A percentile compares a stretch with the other conserved stretches of the same genome.
phyloP scores from a whole-genome alignment of 2,113 vertebrate genomes.

The Galemys pyrenaicus region DNA sequence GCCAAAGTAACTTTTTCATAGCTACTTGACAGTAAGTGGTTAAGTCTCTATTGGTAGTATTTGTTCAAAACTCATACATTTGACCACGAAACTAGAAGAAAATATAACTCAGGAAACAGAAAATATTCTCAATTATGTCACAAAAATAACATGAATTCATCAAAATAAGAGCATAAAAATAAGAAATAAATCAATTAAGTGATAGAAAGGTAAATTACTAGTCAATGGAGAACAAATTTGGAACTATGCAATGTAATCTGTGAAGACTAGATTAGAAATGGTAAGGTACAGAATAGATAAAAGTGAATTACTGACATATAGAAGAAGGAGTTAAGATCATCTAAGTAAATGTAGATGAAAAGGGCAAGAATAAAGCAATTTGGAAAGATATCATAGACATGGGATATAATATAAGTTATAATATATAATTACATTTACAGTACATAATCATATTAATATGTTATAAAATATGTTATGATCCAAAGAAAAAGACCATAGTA shows the following conservation, averaged over 20 bases:
- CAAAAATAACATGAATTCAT: neutral
- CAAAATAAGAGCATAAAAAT: neutral
- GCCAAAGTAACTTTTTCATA: neutral
- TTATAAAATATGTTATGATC: neutral
- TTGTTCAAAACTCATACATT: neutral
- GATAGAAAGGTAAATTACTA: slow-evolving; percentile 23
- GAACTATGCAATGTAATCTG: neutral
- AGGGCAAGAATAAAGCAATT: neutral
- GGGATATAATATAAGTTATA: neutral
- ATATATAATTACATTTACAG: neutral
- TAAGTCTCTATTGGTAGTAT: neutral
- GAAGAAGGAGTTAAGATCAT: neutral
- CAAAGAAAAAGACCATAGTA: neutral
- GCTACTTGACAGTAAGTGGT: neutral
- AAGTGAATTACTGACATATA: neutral
- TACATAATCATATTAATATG: neutral
- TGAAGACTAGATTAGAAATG: slow-evolving; percentile 42
- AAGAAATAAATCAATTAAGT: slow-evolving; percentile 42
- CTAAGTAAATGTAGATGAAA: slow-evolving; percentile 5
- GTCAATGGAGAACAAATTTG: neutral
- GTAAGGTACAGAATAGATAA: neutral
- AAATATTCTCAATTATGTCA: neutral
- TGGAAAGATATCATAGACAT: neutral
- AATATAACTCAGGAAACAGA: neutral
- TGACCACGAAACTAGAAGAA: neutral